phyloP scores from a whole-genome alignment of 2,888 invertebrate genomes.

The Drosophila picticornis region DNA sequence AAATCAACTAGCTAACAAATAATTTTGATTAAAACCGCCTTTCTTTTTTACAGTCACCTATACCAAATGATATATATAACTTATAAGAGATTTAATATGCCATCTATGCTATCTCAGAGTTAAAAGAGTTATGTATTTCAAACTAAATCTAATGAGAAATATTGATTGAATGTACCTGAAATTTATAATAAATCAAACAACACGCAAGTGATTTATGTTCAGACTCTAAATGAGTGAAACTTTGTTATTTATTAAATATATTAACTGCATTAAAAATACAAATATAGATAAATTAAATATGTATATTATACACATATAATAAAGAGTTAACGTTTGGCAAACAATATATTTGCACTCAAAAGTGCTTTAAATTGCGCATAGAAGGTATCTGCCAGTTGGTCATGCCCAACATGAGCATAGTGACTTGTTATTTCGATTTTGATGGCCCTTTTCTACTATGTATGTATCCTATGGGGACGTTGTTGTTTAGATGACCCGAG shows the following conservation, averaged over 20 bases:
- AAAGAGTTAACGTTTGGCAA: neutral
- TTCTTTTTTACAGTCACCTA: too few species aligned
- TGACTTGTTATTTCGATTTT: conserved; percentile 12
- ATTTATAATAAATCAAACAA: neutral
- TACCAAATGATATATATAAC: neutral
- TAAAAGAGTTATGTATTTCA: neutral
- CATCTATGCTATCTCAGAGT: neutral
- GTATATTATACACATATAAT: neutral
- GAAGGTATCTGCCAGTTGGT: conserved; percentile 4
- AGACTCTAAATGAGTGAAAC: neutral
- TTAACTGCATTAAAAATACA: neutral
- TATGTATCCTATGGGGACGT: conserved; percentile 6
- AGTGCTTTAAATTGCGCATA: neutral
- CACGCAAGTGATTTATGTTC: too few species aligned
- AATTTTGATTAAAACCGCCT: neutral
- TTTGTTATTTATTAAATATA: neutral
- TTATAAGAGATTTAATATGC: too few species aligned
- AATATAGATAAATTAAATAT: neutral
- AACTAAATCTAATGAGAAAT: neutral
- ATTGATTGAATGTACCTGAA: neutral
- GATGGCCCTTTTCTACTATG: conserved; percentile 17
- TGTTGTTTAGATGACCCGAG: conserved; percentile 65
- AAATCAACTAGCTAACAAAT: neutral
- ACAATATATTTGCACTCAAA: neutral
- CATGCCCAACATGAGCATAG: neutral